phyloP scores from a whole-genome alignment of 2,113 vertebrate species.

The Chloroceryle aenea region DNA sequence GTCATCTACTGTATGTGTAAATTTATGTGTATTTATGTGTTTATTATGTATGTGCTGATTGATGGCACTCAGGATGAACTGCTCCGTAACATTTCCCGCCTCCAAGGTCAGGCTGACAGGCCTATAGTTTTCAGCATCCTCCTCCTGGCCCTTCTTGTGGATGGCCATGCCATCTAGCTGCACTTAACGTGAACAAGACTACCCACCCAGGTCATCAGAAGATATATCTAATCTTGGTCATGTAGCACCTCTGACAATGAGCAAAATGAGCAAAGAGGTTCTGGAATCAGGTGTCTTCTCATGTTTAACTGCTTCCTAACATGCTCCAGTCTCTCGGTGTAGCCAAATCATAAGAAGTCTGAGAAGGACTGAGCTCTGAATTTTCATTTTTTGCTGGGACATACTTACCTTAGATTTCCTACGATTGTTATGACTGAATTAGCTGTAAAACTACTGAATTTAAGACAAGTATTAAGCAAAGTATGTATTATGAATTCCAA shows the following conservation, averaged over 20 bases:
- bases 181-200: not conserved
- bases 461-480: not conserved
- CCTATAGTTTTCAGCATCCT: no score
- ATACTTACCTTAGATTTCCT: not conserved
- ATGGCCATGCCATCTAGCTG: not conserved
- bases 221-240: not conserved
- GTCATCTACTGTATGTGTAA: not conserved
- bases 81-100: no score
- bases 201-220: not conserved
- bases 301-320: not conserved
- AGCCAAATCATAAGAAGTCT: not conserved
- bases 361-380: not conserved
- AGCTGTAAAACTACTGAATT: not conserved
- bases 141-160: no score
- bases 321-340: fast-evolving
- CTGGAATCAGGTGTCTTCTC: not conserved
- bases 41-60: no score
- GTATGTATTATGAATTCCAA: not conserved
- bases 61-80: no score
- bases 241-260: not conserved
- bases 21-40: no score
- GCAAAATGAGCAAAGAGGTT: not conserved
- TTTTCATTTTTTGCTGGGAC: not conserved
- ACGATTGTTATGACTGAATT: not conserved
- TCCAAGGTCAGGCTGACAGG: no score